phyloP scores from a whole-genome alignment of 2,113 vertebrate species.

The Chamaea fasciata region DNA sequence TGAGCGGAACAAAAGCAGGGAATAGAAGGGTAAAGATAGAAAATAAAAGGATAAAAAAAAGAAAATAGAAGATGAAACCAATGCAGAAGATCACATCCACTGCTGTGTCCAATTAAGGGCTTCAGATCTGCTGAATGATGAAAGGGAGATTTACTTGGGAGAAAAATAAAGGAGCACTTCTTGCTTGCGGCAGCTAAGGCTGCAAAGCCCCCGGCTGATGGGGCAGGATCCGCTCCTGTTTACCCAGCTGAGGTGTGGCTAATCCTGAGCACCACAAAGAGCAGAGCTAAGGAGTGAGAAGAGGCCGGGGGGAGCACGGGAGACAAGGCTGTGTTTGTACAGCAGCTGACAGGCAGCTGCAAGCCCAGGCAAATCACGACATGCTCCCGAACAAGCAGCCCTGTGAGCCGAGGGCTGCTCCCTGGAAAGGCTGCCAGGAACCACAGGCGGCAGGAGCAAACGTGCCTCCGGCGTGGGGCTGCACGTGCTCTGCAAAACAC shows the following conservation, averaged over 20 bases:
- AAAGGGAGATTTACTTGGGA: background rate
- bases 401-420: background rate
- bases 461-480: background rate
- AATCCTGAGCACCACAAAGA: background rate
- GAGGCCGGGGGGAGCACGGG: background rate
- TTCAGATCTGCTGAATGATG: background rate
- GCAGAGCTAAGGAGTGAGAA: background rate
- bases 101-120: background rate
- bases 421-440: background rate
- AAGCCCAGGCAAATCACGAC: constrained; percentile 9
- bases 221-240: constrained; percentile 22
- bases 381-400: constrained; percentile 8
- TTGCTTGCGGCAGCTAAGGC: background rate
- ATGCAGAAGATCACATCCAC: background rate
- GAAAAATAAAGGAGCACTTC: background rate
- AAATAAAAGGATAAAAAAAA: background rate
- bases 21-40: background rate
- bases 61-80: background rate
- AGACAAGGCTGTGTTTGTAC: constrained; percentile 16
- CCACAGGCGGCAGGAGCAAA: background rate
- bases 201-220: background rate
- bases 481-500: constrained; percentile 29
- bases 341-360: constrained; percentile 51
- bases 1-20: background rate
- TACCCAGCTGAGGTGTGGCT: constrained; percentile 40